Evolutionary conservation across 2,888 invertebrate genomes (phyloP).

Genomic region (Perdita meconis): DNA sequence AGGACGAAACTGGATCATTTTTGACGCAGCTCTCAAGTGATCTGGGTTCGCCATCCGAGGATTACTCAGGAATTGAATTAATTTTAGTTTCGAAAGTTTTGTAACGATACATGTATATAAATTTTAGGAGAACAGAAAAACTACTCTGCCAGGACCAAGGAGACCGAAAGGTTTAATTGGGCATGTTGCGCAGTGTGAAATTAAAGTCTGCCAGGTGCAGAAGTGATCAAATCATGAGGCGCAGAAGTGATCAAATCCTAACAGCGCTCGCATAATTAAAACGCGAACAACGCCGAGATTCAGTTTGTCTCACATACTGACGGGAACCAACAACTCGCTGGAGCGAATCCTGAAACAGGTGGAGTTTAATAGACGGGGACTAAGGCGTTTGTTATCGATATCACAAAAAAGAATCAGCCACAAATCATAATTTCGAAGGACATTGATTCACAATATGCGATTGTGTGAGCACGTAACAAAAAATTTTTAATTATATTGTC

Average conservation of each 20-base stretch:
- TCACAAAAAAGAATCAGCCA: constrained; percentile 62
- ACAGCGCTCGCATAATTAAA: constrained; percentile 70
- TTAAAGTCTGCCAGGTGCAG: constrained; percentile 77
- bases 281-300: constrained; percentile 63
- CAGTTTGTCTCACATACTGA: constrained; percentile 74
- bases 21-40: no score
- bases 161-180: constrained; percentile 79
- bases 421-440: constrained; percentile 53
- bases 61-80: no score
- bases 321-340: constrained; percentile 69
- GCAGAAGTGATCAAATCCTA: no score
- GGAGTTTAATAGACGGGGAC: constrained; percentile 68
- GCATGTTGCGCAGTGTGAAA: constrained; percentile 82
- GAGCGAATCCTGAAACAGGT: constrained; percentile 73
- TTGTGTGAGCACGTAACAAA: constrained; percentile 19
- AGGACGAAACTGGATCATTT: no score
- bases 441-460: constrained; percentile 60
- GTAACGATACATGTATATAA: no score
- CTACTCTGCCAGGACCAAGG: constrained; percentile 63
- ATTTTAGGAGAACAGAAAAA: constrained; percentile 73
- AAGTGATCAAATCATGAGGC: constrained; percentile 69
- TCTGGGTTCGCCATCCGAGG: no score
- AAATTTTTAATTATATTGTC: neutral
- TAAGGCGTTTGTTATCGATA: constrained; percentile 58
- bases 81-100: no score